Evolutionary conservation across 2,888 invertebrate species (phyloP).

Genomic region (Drosophila picticornis): DNA sequence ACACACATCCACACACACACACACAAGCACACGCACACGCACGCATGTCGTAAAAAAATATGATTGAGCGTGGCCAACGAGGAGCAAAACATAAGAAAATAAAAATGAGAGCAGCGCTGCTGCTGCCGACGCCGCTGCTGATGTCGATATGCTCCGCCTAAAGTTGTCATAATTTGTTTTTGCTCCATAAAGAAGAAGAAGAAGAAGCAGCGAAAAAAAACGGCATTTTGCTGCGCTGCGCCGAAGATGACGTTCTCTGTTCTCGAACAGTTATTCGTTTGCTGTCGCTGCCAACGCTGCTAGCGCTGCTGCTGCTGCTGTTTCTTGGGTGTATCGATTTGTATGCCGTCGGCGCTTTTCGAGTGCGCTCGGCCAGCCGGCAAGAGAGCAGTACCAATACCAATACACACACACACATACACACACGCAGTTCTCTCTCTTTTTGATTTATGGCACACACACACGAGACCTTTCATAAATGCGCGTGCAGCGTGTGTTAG

Average conservation of each 20-base stretch:
- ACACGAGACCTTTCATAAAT: slow-evolving; percentile 39
- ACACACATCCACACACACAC: slow-evolving; percentile 1
- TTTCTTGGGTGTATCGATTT: slow-evolving; percentile 51
- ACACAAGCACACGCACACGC: slow-evolving; percentile 6
- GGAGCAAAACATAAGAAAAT: slow-evolving; percentile 37
- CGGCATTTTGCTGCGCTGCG: slow-evolving; percentile 29
- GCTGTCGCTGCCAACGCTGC: slow-evolving; percentile 22
- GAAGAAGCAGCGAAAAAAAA: slow-evolving; percentile 28
- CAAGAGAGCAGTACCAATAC: slow-evolving; percentile 31
- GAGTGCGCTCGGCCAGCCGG: slow-evolving; percentile 32
- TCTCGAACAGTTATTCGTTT: slow-evolving; percentile 36
- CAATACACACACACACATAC: not conserved
- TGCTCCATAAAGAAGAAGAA: slow-evolving; percentile 47
- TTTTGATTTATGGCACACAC: slow-evolving; percentile 60
- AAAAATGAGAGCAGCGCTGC: slow-evolving; percentile 47
- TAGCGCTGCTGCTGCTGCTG: slow-evolving; percentile 9
- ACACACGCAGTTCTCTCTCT: slow-evolving; percentile 29
- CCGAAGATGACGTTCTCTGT: slow-evolving; percentile 55
- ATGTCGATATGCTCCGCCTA: slow-evolving; percentile 84
- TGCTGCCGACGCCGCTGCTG: slow-evolving; percentile 22
- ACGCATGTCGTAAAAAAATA: slow-evolving; percentile 54
- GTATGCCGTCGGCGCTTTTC: slow-evolving; percentile 47
- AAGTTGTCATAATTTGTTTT: slow-evolving; percentile 85
- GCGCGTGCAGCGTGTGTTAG: slow-evolving; percentile 50
- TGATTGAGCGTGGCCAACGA: slow-evolving; percentile 67